Conservation (phyloP, 2,888 invertebrate genomes). For the Ectemnius lituratus region DNA sequence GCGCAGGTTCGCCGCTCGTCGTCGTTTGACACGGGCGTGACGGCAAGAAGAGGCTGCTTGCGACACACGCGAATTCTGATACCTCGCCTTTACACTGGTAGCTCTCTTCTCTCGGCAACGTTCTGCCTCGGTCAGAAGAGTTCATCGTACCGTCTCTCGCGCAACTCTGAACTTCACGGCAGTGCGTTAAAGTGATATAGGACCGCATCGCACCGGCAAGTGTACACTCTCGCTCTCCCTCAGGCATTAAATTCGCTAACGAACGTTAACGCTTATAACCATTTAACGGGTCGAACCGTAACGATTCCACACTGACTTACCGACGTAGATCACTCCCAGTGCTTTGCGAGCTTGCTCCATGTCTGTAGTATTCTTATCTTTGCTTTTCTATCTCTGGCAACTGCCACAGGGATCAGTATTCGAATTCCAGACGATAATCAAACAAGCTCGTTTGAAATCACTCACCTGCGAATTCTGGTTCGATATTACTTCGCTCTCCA, state of each 20-base stretch:
- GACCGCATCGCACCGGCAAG: constrained; percentile 35
- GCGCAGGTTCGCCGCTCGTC: not conserved
- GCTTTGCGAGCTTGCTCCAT: constrained; percentile 22
- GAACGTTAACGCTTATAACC: constrained; percentile 65
- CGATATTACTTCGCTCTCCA: too few relatives aligned
- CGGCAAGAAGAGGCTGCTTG: not conserved
- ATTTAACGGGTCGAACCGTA: constrained; percentile 55
- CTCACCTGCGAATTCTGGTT: too few relatives aligned
- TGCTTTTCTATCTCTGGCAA: not conserved
- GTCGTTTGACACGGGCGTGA: not conserved
- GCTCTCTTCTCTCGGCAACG: too few relatives aligned
- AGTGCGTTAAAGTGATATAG: constrained; percentile 60
- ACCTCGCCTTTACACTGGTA: too few relatives aligned
- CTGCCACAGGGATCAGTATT: too few relatives aligned
- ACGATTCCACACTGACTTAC: constrained; percentile 56
- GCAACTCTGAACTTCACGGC: constrained; percentile 56
- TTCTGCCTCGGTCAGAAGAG: constrained; percentile 49
- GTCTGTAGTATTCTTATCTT: constrained; percentile 11
- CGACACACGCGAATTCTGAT: constrained; percentile 14
- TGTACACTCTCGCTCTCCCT: constrained; percentile 49
- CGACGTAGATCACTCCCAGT: constrained; percentile 39
- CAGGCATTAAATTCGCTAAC: constrained; percentile 72
- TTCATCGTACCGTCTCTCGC: constrained; percentile 57
- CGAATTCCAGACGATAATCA: too few relatives aligned
- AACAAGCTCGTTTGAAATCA: too few relatives aligned